Evolutionary conservation across 2,888 invertebrate genomes (phyloP).

Genomic region (Coleophora deauratella): DNA sequence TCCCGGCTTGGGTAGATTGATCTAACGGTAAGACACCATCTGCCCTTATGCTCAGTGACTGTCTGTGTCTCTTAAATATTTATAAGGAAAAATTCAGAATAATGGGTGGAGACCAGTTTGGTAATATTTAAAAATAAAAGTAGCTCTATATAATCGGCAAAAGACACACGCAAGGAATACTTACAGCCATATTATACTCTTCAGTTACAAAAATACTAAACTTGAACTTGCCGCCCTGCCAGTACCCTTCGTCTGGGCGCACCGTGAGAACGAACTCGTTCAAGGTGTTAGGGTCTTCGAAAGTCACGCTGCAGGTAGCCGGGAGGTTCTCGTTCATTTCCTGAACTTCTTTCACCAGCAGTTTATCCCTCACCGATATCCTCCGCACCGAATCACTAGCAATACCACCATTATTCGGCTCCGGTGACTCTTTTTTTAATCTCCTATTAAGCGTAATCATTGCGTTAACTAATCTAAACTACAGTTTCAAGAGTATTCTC

Average conservation of each 20-base stretch:
- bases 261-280: conserved; percentile 87
- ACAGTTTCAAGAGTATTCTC: conserved; percentile 26
- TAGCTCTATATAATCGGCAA: too few relatives aligned
- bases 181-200: conserved; percentile 97
- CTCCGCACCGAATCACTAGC: conserved; percentile 60
- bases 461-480: conserved; percentile 22
- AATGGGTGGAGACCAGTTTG: too few relatives aligned
- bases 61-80: too few relatives aligned
- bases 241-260: conserved; percentile 89
- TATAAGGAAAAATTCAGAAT: too few relatives aligned
- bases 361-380: conserved; percentile 84
- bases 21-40: too few relatives aligned
- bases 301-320: conserved; percentile 83
- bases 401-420: conserved; percentile 49
- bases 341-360: conserved; percentile 85
- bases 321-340: conserved; percentile 93
- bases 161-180: conserved; percentile 31
- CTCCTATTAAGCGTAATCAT: conserved; percentile 85
- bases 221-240: conserved; percentile 89
- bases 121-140: too few relatives aligned
- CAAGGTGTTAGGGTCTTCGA: conserved; percentile 87
- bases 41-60: too few relatives aligned
- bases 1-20: too few relatives aligned
- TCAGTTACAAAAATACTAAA: conserved; percentile 92
- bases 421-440: conserved; percentile 77